phyloP scores from a whole-genome alignment of 2,797 vertebrate genomes.

The Sebastes nivosus region DNA sequence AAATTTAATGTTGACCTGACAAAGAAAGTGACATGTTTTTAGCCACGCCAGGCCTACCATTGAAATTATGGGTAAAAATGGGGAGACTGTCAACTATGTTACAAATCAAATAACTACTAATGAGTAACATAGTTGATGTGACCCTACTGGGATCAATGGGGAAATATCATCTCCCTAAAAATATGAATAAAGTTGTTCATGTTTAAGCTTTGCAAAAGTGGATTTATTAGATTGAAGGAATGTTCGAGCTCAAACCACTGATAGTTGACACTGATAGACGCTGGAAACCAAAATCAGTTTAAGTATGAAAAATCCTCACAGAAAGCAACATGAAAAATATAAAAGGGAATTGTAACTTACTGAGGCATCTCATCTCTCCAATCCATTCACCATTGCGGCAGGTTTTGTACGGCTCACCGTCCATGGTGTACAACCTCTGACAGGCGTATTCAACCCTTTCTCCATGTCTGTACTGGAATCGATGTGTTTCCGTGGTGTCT shows the following conservation, averaged over 20 bases:
- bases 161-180: no score
- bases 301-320: background rate
- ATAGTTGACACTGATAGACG: background rate
- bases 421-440: background rate
- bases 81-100: no score
- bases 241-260: background rate
- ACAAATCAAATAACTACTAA: no score
- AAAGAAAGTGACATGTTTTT: no score
- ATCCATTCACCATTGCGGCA: slow-evolving; percentile 55
- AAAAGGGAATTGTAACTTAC: slow-evolving; percentile 45
- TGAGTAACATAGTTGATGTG: no score
- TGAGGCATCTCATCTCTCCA: slow-evolving; percentile 31
- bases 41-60: no score
- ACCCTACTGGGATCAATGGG: no score
- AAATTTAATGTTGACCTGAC: no score
- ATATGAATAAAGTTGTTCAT: no score
- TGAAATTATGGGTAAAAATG: no score
- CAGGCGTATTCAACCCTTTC: slow-evolving; percentile 58
- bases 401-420: background rate
- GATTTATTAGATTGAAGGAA: background rate
- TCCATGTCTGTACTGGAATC: background rate
- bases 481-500: background rate
- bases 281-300: background rate
- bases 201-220: background rate
- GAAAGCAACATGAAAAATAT: background rate